Percentiles rank a stretch among this genome's conserved stretches.
Conservation (phyloP, 1,140 invertebrate genomes). For the Pygmarrhopalites habei region DNA sequence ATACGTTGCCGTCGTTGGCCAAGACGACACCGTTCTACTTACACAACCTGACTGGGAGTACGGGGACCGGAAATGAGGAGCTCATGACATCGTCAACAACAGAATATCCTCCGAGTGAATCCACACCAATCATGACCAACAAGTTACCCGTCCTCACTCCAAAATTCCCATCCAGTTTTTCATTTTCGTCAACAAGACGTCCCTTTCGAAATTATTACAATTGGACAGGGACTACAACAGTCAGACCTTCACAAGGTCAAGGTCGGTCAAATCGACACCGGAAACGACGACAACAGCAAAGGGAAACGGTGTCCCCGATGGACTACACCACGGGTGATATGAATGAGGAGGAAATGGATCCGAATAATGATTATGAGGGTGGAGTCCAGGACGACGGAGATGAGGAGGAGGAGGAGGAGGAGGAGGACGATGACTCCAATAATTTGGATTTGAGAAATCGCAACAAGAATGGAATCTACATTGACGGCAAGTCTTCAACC, state of each 20-base stretch:
- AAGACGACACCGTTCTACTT: constrained; percentile 27
- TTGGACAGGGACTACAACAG: background rate
- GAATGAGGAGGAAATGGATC: background rate
- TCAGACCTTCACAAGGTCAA: no score
- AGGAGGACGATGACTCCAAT: constrained; percentile 2
- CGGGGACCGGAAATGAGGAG: background rate
- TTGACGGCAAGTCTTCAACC: constrained; percentile 23
- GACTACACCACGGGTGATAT: no score
- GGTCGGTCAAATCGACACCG: no score
- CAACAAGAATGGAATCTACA: background rate
- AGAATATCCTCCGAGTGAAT: background rate
- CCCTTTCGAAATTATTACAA: no score
- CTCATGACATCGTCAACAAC: background rate
- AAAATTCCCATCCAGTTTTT: no score
- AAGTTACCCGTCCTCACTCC: no score
- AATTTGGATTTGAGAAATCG: background rate
- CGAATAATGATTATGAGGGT: background rate
- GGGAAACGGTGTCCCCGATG: no score
- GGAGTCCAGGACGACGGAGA: background rate
- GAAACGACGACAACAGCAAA: no score
- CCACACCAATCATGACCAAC: background rate
- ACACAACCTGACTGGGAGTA: no score
- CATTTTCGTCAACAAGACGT: no score
- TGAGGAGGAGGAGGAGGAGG: background rate
- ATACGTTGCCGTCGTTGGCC: constrained; percentile 13